Evolutionary conservation across 2,888 invertebrate species (phyloP).

Genomic region (Adineta ricciae): DNA sequence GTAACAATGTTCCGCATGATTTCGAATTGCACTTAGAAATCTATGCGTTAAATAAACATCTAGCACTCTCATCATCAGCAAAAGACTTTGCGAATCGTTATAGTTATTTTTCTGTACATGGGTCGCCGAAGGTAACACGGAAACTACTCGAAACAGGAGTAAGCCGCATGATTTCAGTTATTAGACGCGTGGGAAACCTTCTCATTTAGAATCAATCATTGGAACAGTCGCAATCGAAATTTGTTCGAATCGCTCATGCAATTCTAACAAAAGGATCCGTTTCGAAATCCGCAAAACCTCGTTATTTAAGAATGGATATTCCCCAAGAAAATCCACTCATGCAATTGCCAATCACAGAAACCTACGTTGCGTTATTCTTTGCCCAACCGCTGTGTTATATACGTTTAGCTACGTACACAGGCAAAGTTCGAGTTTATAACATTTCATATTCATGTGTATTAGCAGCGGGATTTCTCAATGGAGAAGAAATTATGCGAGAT

Average conservation of each 20-base stretch:
- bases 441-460: background rate
- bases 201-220: background rate
- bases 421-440: background rate
- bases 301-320: background rate
- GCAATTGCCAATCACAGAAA: background rate
- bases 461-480: background rate
- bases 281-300: background rate
- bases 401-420: background rate
- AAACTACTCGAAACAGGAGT: background rate
- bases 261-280: background rate
- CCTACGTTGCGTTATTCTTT: background rate
- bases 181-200: no score
- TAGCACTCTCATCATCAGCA: background rate
- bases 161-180: no score
- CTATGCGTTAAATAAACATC: background rate
- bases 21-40: background rate
- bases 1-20: conserved; percentile 9
- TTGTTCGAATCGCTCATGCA: background rate
- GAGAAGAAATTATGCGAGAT: background rate
- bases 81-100: conserved; percentile 18
- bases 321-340: background rate
- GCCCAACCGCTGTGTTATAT: background rate
- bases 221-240: background rate
- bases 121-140: background rate
- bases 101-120: conserved; percentile 7